phyloP scores from a whole-genome alignment of 2,113 vertebrate genomes.

The Hyperopisus bebe region DNA sequence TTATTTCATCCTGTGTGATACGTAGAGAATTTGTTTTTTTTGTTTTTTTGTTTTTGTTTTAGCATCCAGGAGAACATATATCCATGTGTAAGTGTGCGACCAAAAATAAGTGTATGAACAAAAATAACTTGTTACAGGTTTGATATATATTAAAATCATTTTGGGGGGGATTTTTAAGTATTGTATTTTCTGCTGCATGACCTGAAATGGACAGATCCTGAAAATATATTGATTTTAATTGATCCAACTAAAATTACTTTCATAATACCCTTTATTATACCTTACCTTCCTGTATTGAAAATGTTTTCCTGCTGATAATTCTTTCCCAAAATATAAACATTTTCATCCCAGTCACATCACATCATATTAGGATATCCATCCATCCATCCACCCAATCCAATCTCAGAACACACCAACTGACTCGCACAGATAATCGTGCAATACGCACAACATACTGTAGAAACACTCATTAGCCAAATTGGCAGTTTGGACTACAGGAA shows the following conservation, averaged over 20 bases:
- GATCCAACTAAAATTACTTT: neutral
- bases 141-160: neutral
- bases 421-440: neutral
- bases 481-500: neutral
- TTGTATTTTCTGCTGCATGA: neutral
- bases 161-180: neutral
- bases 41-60: neutral
- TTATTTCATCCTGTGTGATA: neutral
- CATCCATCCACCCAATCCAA: neutral
- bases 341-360: neutral
- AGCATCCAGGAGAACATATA: neutral
- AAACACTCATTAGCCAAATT: neutral
- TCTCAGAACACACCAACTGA: neutral
- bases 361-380: neutral
- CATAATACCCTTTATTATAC: neutral
- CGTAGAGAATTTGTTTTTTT: neutral
- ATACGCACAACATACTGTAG: neutral
- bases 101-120: neutral
- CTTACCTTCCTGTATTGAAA: neutral
- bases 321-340: neutral
- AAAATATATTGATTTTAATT: neutral
- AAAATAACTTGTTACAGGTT: neutral
- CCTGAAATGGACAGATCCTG: neutral
- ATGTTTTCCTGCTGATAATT: neutral
- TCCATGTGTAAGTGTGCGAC: neutral